Evolutionary conservation across 1,140 invertebrate species (phyloP), one percentile per base, ranked within the genome.

Genomic region (Eulimnadia texana): DNA sequence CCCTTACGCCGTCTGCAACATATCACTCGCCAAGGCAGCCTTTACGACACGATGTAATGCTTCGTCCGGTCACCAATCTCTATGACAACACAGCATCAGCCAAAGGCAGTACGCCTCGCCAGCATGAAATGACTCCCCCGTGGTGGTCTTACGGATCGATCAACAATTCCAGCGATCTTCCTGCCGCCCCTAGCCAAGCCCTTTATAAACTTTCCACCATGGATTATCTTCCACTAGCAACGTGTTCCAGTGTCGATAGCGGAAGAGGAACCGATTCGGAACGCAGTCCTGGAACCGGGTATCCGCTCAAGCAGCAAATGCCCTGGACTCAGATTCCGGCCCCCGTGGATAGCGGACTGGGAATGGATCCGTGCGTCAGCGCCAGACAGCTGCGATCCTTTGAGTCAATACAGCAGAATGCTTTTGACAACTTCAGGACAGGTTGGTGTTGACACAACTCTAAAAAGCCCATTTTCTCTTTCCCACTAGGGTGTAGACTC

Each of bases 181-280:
- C 42, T 19, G 23, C 55, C 22, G 23, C 55, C 22, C 23, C 28
- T 33, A 27, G 29, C 55, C 55, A 49, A n/a, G 16, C 20, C 29
- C 55, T 22, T 27, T 42, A 9, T 16, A 42, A 42, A 9, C 16
- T 42, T 9, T 42, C 33, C 6, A 42, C 33, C 6, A 58, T n/a
- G 28, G 19, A 13, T 16, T 27, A 58, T 58, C 55, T 58, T 25
- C 60, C 60, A 2, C 29, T 29, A 28, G 50, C 29, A 50, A 52
- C 50, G 10, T 52, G 49, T 22, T 52, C 49, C 51, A 52, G 49
- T 28, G 60, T 29, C 2, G 62, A 63, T 20, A 63, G 62, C 56
- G 62, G 62, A 62, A 47, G 62, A 20, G 62, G 62, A 47, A 63
- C 62, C 49, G 62, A 63, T 60, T 57, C 55, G 6, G 55, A 58